These are phyloP conservation scores for Diploscapter pachys DNA, from an alignment of 1,140 invertebrate species.

Conservation along the genomic window DNA sequence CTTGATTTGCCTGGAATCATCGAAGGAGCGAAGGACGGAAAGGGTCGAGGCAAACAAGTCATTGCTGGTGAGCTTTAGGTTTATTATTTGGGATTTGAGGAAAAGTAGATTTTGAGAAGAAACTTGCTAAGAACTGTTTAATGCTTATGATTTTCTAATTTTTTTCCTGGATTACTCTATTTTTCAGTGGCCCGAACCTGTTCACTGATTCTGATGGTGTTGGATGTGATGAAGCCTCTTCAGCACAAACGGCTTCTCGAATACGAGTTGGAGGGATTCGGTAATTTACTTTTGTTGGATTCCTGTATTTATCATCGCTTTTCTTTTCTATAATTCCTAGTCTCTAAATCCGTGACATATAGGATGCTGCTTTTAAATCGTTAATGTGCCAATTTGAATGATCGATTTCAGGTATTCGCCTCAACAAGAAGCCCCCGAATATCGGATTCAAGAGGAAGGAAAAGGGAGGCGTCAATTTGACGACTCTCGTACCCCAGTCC, in stretches of 20 bases:
- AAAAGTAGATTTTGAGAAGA: too few species aligned
- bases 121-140: too few species aligned
- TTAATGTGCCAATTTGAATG: too few species aligned
- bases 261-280: slow-evolving; percentile 97
- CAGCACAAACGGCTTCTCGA: slow-evolving; percentile 92
- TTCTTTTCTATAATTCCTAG: too few species aligned
- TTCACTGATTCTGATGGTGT: slow-evolving; percentile 93
- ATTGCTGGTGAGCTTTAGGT: slow-evolving; percentile 71
- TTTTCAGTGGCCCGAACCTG: slow-evolving; percentile 85
- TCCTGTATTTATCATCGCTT: neutral
- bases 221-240: slow-evolving; percentile 94
- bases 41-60: slow-evolving; percentile 95
- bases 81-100: too few species aligned
- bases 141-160: too few species aligned
- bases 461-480: slow-evolving; percentile 92
- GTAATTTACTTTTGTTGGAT: slow-evolving; percentile 55
- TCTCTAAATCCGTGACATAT: too few species aligned
- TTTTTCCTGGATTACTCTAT: neutral
- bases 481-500: slow-evolving; percentile 78
- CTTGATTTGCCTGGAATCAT: slow-evolving; percentile 99
- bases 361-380: too few species aligned
- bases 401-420: slow-evolving; percentile 67
- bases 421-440: slow-evolving; percentile 84
- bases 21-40: slow-evolving; percentile 99
- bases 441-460: slow-evolving; percentile 94